These are phyloP conservation scores for Lepetodrilus schrolli DNA, from an alignment of 2,888 invertebrate genomes.

Conservation along the genomic window DNA sequence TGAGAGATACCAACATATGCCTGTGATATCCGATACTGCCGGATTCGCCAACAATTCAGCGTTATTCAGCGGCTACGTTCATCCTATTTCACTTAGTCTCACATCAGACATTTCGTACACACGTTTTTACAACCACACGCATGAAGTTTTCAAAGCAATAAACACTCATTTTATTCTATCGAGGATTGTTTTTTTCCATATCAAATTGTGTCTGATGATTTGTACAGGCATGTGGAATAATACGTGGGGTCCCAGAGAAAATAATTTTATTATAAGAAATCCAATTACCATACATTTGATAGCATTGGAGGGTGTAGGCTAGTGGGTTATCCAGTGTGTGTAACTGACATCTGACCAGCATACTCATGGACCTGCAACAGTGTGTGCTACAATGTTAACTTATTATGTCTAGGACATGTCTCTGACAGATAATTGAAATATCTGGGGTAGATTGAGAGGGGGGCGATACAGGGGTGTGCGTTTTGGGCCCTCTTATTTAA, in stretches of 20 bases:
- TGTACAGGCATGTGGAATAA: not conserved
- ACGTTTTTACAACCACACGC: not conserved
- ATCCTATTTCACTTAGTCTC: not conserved
- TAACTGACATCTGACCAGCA: not conserved
- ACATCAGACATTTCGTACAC: constrained; percentile 2
- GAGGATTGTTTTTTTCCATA: not conserved
- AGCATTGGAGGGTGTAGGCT: not conserved
- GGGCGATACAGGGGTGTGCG: no score
- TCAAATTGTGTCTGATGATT: not conserved
- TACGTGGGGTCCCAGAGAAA: not conserved
- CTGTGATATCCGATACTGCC: not conserved
- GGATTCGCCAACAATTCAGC: not conserved
- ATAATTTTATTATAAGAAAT: not conserved
- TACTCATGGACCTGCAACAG: no score
- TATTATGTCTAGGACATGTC: no score
- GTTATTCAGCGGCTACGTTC: not conserved
- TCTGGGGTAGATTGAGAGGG: no score
- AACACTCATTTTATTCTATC: not conserved
- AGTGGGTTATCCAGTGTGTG: not conserved
- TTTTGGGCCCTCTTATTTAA: no score
- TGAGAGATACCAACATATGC: constrained; percentile 20
- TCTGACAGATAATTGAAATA: no score
- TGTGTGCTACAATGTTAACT: no score
- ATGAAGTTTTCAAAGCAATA: not conserved
- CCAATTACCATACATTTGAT: not conserved